Conservation (phyloP, 1,140 invertebrate species). For the Drosophila sechellia region DNA sequence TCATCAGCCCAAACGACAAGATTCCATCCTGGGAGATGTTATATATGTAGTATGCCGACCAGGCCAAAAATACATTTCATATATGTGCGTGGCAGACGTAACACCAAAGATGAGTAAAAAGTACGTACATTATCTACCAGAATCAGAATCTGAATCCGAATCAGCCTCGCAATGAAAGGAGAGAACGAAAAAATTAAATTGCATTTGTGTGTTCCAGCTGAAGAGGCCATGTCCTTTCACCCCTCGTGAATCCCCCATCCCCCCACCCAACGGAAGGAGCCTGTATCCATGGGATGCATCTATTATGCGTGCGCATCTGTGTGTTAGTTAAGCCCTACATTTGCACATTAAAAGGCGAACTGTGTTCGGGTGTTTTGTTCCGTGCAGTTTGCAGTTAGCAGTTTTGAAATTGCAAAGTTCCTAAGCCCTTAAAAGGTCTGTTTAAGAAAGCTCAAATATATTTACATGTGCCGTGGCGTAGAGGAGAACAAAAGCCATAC, state of each 20-base stretch:
- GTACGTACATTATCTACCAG: slow-evolving; percentile 42
- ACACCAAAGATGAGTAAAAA: slow-evolving; percentile 59
- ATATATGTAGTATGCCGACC: slow-evolving; percentile 35
- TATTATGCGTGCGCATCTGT: slow-evolving; percentile 70
- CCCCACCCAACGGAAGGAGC: neutral
- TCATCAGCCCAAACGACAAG: slow-evolving; percentile 77
- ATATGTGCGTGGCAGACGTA: slow-evolving; percentile 43
- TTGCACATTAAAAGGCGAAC: slow-evolving; percentile 82
- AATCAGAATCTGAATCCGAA: slow-evolving; percentile 14
- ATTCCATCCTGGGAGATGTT: slow-evolving; percentile 58
- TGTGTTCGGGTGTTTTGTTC: slow-evolving; percentile 68
- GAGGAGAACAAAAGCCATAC: slow-evolving; percentile 21
- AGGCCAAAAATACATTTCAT: slow-evolving; percentile 82
- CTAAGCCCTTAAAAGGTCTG: slow-evolving; percentile 70
- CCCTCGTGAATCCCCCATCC: neutral
- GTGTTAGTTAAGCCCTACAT: slow-evolving; percentile 78
- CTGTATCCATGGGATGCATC: slow-evolving; percentile 66
- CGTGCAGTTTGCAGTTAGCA: slow-evolving; percentile 53
- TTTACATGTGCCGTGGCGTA: slow-evolving; percentile 1
- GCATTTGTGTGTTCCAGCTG: slow-evolving; percentile 75
- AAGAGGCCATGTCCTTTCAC: slow-evolving; percentile 32
- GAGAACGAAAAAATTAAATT: slow-evolving; percentile 75
- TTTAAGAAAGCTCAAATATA: slow-evolving; percentile 32
- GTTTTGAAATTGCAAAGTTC: slow-evolving; percentile 46
- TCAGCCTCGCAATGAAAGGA: slow-evolving; percentile 27